Percentiles rank a stretch among this genome's conserved stretches.
Evolutionary conservation across 1,140 invertebrate genomes (phyloP).

Genomic region (Micrasema longulum): DNA sequence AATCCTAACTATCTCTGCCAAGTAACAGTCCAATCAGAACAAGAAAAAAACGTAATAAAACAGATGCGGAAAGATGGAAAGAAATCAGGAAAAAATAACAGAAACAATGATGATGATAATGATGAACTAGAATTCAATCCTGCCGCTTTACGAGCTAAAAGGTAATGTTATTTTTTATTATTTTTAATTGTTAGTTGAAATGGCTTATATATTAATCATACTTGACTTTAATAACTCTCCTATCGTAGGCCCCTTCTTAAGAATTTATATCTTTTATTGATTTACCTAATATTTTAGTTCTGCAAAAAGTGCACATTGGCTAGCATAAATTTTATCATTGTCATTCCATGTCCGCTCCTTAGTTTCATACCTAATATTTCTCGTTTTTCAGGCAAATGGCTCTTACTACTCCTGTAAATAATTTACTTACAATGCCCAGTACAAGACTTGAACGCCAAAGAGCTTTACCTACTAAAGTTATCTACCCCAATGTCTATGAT

Average conservation of each 20-base stretch:
- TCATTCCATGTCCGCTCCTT: no score
- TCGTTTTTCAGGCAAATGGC: slow-evolving; percentile 63
- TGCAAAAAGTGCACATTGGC: no score
- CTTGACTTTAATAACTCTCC: no score
- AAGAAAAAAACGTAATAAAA: slow-evolving; percentile 85
- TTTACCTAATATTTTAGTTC: no score
- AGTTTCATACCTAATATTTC: no score
- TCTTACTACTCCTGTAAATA: slow-evolving; percentile 60
- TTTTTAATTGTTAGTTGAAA: no score
- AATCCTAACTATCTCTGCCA: slow-evolving; percentile 75
- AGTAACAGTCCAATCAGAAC: slow-evolving; percentile 86
- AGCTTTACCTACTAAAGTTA: slow-evolving; percentile 66
- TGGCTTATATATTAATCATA: no score
- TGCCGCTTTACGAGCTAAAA: slow-evolving; percentile 54
- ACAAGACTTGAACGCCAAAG: slow-evolving; percentile 60
- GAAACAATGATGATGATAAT: slow-evolving; percentile 66
- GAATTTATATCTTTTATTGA: no score
- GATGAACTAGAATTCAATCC: slow-evolving; percentile 63
- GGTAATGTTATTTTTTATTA: no score
- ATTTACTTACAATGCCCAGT: slow-evolving; percentile 45
- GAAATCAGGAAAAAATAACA: slow-evolving; percentile 74
- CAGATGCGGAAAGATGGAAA: slow-evolving; percentile 91
- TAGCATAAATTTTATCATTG: no score
- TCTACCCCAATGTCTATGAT: slow-evolving; percentile 90
- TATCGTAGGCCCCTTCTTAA: no score